Base-by-base conservation (phyloP, 1,140 invertebrate species). In the Philotrypesis tridentata region DNA sequence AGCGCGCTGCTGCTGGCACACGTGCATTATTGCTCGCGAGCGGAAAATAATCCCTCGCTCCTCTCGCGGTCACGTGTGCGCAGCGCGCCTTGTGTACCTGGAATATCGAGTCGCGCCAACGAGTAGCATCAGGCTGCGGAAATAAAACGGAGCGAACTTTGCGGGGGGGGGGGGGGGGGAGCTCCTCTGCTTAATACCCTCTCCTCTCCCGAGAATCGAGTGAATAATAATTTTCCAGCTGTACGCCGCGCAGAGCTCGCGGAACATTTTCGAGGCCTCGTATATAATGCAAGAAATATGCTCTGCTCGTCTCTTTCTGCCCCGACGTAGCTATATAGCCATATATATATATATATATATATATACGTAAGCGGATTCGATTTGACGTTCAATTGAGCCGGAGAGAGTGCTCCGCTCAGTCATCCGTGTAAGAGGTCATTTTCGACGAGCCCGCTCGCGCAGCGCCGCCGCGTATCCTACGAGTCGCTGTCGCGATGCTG, bases 371-470 rank as follows among this genome's bases (percentile, higher is more conserved):
- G 33, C 72, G 43, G n/a, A 80, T 75, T 80, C 61, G 61, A 80
- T 80, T 75, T 74, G 79, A 74, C 71, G 61, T 75, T 12, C 61
- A 80, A 80, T 80, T 67, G 60, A 65, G 27, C 71, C 25, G 14
- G 27, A 14, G 48, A 74, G 67, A 37, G 43, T 17, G 4, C 8
- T 29, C 9, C 60, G 79, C 40, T 55, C 80, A 71, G 12, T 82
- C 73, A 77, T 71, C 65, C 74, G 68, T 70, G 60, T 75, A 81
- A 81, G 65, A 77, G 74, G 65, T 78, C 55, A 78, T 77, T 82
- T 82, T 77, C 48, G 14, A 75, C 14, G 55, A 43, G 71, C 55
- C 3, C 43, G 61, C n/a, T n/a, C n/a, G 79, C 27, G n/a, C 31
- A 40, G 33, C 23, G 27, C n/a, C n/a, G n/a, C n/a, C n/a, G n/a